Conservation (phyloP, 1,140 invertebrate species). For the Streblospio benedicti region DNA sequence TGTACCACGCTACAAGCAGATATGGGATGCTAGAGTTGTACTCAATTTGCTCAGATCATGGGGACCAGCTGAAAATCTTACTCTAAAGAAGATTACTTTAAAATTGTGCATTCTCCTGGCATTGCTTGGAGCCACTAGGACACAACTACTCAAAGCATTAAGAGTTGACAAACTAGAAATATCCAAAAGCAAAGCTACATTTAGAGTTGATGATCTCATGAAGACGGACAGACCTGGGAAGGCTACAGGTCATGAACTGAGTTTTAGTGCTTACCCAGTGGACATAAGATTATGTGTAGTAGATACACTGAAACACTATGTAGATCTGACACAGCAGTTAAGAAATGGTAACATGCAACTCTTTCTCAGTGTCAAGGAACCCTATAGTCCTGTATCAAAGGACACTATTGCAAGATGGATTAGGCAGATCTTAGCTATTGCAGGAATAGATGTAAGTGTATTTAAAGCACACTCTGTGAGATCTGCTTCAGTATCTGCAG, state of each 20-base stretch:
- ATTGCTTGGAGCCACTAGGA: not conserved
- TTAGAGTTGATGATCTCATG: too few relatives aligned
- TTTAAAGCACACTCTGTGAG: not conserved
- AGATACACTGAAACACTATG: not conserved
- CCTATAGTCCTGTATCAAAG: not conserved
- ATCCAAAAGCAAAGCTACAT: too few relatives aligned
- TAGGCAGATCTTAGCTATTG: not conserved
- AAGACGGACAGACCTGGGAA: too few relatives aligned
- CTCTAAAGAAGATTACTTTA: not conserved
- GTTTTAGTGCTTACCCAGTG: too few relatives aligned
- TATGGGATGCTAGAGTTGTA: too few relatives aligned
- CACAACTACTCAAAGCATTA: not conserved
- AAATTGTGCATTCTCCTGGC: not conserved
- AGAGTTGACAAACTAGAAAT: not conserved
- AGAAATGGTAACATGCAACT: too few relatives aligned
- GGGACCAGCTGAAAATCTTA: not conserved
- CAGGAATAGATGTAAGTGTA: constrained; percentile 2
- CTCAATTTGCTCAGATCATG: too few relatives aligned
- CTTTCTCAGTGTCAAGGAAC: too few relatives aligned
- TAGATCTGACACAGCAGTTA: too few relatives aligned
- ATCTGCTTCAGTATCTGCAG: not conserved
- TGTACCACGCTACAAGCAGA: too few relatives aligned
- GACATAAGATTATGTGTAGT: constrained; percentile 4
- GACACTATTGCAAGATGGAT: constrained; percentile 5
- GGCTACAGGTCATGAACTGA: too few relatives aligned